These are phyloP conservation scores for Furcifer pardalis DNA, from an alignment of 2,797 vertebrate species.

Conservation along the genomic window DNA sequence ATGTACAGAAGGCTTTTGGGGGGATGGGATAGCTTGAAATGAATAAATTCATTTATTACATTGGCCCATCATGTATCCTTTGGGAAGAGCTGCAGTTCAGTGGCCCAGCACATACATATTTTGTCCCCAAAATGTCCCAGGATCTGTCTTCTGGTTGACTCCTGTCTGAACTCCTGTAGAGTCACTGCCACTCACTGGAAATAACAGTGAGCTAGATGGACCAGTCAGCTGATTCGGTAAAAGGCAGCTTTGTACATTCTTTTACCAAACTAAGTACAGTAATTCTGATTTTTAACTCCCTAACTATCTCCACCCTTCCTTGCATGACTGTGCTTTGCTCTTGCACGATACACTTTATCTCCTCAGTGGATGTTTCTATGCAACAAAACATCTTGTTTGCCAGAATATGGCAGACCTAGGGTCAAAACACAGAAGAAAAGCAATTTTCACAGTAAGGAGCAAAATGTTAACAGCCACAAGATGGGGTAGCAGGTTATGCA, in stretches of 20 bases:
- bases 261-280: not conserved
- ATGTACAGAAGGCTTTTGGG: not conserved
- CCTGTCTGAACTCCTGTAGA: not conserved
- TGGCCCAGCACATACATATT: not conserved
- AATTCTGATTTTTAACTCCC: not conserved
- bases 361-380: not conserved
- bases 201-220: not conserved
- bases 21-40: not conserved
- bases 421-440: not conserved
- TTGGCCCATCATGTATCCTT: not conserved
- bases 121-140: not conserved
- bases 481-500: too few species aligned
- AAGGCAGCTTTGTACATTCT: not conserved
- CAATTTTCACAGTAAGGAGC: too few species aligned
- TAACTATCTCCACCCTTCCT: not conserved
- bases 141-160: not conserved
- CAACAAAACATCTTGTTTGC: not conserved
- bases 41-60: not conserved
- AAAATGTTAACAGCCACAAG: too few species aligned
- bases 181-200: too few species aligned
- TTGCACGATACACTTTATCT: not conserved
- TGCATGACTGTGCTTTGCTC: not conserved
- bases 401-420: not conserved
- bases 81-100: not conserved
- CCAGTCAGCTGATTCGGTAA: not conserved